phyloP scores from a whole-genome alignment of 2,888 invertebrate species.

The Amphipyra berbera region DNA sequence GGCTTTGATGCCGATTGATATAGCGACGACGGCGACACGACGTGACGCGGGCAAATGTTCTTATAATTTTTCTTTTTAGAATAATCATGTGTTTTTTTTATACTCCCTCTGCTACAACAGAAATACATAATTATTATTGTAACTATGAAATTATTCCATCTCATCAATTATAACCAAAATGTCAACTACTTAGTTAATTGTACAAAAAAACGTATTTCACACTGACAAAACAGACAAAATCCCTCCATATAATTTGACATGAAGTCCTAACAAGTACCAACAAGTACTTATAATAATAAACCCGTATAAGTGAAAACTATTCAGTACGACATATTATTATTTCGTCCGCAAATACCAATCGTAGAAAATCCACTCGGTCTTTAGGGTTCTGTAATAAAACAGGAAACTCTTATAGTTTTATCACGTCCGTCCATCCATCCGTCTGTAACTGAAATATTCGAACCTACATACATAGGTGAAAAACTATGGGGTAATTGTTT shows the following conservation, averaged over 20 bases:
- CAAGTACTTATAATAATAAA: constrained; percentile 47
- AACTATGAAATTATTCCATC: not conserved
- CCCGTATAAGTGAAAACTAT: constrained; percentile 59
- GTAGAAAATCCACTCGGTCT: constrained; percentile 61
- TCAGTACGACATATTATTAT: constrained; percentile 37
- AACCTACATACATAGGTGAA: no score
- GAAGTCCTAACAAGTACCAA: constrained; percentile 16
- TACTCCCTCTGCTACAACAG: no score
- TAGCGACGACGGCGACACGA: no score
- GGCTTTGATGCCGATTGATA: no score
- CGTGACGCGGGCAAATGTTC: no score
- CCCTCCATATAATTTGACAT: constrained; percentile 15
- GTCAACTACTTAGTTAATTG: not conserved
- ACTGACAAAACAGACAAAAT: constrained; percentile 4
- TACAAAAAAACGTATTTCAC: not conserved
- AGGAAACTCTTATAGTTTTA: constrained; percentile 13
- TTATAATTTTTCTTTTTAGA: no score
- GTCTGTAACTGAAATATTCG: not conserved
- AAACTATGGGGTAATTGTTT: no score
- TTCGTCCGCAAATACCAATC: constrained; percentile 64
- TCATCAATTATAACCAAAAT: constrained; percentile 3
- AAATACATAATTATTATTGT: no score
- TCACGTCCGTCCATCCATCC: not conserved
- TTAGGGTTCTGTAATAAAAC: constrained; percentile 35
- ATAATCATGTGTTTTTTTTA: no score